Evolutionary conservation across 2,888 invertebrate species (phyloP).

Genomic region (Sicus ferrugineus): DNA sequence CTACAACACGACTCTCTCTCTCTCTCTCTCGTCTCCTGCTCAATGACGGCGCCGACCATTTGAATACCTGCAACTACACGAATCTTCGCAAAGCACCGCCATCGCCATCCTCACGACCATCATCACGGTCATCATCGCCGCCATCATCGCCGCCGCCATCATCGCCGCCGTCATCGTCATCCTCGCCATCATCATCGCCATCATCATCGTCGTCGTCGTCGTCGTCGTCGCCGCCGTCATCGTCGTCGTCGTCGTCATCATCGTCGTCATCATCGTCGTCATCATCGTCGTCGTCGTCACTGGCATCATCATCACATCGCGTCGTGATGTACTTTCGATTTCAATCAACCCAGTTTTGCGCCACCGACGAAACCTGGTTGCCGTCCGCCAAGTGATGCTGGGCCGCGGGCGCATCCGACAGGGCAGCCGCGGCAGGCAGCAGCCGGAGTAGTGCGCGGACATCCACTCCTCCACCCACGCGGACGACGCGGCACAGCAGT

Average conservation of each 20-base stretch:
- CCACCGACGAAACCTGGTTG: slow-evolving; percentile 8
- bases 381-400: background rate
- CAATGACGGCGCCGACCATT: background rate
- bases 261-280: too few species aligned
- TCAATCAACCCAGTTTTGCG: slow-evolving; percentile 24
- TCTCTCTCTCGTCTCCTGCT: too few species aligned
- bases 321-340: slow-evolving; percentile 33
- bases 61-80: background rate
- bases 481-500: background rate
- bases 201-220: background rate
- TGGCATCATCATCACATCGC: background rate
- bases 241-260: background rate
- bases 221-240: background rate
- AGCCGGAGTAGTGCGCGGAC: background rate
- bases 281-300: background rate
- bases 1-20: background rate
- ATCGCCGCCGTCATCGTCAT: too few species aligned
- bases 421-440: background rate
- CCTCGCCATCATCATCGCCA: background rate
- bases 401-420: background rate
- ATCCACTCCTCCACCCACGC: slow-evolving; percentile 5
- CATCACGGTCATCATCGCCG: too few species aligned
- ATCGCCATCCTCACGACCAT: background rate
- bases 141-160: background rate
- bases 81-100: too few species aligned